Evolutionary conservation across 2,888 invertebrate genomes (phyloP), one percentile per base, ranked within the genome.

Genomic region (Parnassius glacialis): DNA sequence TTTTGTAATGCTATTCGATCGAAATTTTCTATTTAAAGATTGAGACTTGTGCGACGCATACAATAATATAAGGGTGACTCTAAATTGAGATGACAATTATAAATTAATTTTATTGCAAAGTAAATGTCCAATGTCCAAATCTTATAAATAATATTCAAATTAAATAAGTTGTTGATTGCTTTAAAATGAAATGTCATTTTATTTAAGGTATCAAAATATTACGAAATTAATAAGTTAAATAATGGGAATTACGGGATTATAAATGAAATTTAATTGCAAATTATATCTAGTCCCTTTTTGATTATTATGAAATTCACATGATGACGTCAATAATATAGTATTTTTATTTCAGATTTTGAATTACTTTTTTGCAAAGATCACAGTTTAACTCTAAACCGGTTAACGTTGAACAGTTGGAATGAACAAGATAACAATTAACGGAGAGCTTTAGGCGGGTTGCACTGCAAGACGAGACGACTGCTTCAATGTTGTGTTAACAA

Each of bases 371-470:
- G 50, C 51, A 16, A 43, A 13, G 34, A 41, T 16, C 48, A 13
- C 5, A 11, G 16, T 57, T 42, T 47, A 41, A 44, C 56, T 44
- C 16, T 11, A 57, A 62, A 62, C 61, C 61, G 61, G 61, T 62
- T 57, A n/a, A 52, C 41, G 52, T 48, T 53, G 57, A 7, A 7
- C 42, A 54, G 57, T 48, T 55, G 20, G 42, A 48, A 50, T 16
- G 41, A 42, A 62, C 53, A 42, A 58, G 57, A 57, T 34, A 62
- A 53, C 53, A 62, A 53, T 57, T 57, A 57, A 62, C 53, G 52
- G 34, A 48, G 45, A 53, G 47, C 53, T 50, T 53, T 44, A 43
- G 52, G 41, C 45, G 64, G 59, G 70, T 67, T 71, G 68, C 65
- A 69, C 70, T 48, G 48, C 48, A 13, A n/a, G 48, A 12, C 13